A percentile compares a stretch with the other conserved stretches of the same genome.
Evolutionary conservation across 2,888 invertebrate genomes (phyloP).

Genomic region (Diogma glabrata): DNA sequence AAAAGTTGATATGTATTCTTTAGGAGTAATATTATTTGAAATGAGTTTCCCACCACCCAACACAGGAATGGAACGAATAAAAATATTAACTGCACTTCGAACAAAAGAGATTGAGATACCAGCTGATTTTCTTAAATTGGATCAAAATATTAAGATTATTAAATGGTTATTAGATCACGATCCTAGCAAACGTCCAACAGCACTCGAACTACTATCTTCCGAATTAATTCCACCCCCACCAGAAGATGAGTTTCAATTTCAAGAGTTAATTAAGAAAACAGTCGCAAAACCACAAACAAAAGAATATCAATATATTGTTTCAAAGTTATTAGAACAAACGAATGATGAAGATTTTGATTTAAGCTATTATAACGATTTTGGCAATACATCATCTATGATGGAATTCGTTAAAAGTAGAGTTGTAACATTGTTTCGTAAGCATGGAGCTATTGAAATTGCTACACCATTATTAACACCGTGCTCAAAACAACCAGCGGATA

Average conservation of each 20-base stretch:
- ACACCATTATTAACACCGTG: constrained; percentile 67
- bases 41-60: constrained; percentile 80
- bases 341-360: constrained; percentile 40
- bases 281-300: constrained; percentile 60
- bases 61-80: constrained; percentile 83
- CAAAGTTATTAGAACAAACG: constrained; percentile 7
- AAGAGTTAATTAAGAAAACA: constrained; percentile 62
- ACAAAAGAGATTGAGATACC: constrained; percentile 60
- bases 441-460: constrained; percentile 58
- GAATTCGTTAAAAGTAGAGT: constrained; percentile 20
- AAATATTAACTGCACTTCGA: constrained; percentile 62
- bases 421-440: constrained; percentile 46
- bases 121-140: constrained; percentile 42
- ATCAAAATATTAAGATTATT: constrained; percentile 23
- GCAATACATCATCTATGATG: not conserved
- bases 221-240: constrained; percentile 65
- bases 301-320: constrained; percentile 50
- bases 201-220: constrained; percentile 63
- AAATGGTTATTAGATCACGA: constrained; percentile 67
- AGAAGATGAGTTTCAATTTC: constrained; percentile 64
- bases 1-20: constrained; percentile 72
- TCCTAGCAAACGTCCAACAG: constrained; percentile 61
- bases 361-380: constrained; percentile 53
- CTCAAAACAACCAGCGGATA: constrained; percentile 31
- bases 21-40: constrained; percentile 89